Conservation (phyloP, 1,140 invertebrate species). For the Bombus affinis region DNA sequence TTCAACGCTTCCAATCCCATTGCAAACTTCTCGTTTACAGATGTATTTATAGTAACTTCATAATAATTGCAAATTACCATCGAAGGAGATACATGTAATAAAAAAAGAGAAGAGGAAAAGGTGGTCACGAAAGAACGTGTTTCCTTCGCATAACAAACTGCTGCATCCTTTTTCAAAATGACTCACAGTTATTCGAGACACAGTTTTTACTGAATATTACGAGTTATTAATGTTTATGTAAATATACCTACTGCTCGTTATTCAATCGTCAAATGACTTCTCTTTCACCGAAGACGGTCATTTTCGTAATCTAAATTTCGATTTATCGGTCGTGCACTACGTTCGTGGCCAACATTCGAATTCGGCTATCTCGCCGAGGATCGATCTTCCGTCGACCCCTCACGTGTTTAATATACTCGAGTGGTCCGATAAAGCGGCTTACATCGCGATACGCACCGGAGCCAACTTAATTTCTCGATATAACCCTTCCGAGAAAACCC, state of each 20-base stretch:
- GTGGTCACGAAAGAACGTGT: neutral
- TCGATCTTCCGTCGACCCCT: neutral
- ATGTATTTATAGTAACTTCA: no score
- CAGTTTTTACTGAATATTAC: neutral
- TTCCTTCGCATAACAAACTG: neutral
- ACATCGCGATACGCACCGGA: neutral
- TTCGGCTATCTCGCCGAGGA: neutral
- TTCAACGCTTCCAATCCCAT: neutral
- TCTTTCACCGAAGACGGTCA: conserved; percentile 9
- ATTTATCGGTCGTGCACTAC: neutral
- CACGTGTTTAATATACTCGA: conserved; percentile 17
- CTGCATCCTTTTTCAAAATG: neutral
- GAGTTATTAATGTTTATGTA: neutral
- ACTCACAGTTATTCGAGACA: neutral
- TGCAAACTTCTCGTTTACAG: no score
- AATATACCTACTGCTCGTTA: neutral
- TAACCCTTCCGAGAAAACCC: neutral
- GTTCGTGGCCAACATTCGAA: neutral
- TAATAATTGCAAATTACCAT: no score
- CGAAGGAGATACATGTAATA: no score
- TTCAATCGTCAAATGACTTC: conserved; percentile 1
- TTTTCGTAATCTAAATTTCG: conserved; percentile 12
- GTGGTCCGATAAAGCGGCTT: conserved; percentile 18
- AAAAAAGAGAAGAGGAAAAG: neutral
- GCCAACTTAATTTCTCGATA: neutral